Evolutionary conservation across 2,797 vertebrate genomes (phyloP).

Genomic region (Ctenopoma kingsleyae): DNA sequence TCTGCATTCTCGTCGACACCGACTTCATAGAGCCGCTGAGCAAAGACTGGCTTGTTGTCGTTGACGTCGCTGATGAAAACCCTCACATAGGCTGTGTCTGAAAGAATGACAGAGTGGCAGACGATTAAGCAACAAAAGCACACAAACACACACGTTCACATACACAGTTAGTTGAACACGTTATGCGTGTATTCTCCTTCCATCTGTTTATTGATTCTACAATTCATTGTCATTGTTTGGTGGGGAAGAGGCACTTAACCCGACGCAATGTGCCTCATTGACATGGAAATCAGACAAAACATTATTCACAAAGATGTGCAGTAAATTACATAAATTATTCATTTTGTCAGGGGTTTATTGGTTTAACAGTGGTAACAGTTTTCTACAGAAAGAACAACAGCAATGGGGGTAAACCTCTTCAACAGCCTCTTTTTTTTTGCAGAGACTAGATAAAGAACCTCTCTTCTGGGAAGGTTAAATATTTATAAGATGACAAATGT

Average conservation of each 20-base stretch:
- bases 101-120: constrained; percentile 64
- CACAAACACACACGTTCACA: background rate
- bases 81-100: constrained; percentile 90
- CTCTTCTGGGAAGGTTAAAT: constrained; percentile 74
- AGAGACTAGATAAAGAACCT: constrained; percentile 54
- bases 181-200: constrained; percentile 28
- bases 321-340: constrained; percentile 69
- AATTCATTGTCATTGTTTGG: constrained; percentile 61
- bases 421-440: constrained; percentile 33
- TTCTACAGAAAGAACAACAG: constrained; percentile 37
- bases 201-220: constrained; percentile 65
- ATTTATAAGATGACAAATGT: constrained; percentile 79
- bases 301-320: constrained; percentile 48
- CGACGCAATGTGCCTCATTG: constrained; percentile 55
- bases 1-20: constrained; percentile 90
- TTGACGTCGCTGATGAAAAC: constrained; percentile 93
- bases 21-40: constrained; percentile 88
- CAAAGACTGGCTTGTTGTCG: constrained; percentile 92
- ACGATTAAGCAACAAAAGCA: constrained; percentile 69
- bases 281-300: constrained; percentile 63
- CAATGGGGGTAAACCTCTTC: constrained; percentile 41
- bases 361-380: constrained; percentile 47
- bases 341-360: constrained; percentile 57
- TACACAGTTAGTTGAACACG: background rate
- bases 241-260: constrained; percentile 64